These are phyloP conservation scores for Monopterus albus DNA, from an alignment of 2,113 vertebrate genomes.

Conservation along the genomic window DNA sequence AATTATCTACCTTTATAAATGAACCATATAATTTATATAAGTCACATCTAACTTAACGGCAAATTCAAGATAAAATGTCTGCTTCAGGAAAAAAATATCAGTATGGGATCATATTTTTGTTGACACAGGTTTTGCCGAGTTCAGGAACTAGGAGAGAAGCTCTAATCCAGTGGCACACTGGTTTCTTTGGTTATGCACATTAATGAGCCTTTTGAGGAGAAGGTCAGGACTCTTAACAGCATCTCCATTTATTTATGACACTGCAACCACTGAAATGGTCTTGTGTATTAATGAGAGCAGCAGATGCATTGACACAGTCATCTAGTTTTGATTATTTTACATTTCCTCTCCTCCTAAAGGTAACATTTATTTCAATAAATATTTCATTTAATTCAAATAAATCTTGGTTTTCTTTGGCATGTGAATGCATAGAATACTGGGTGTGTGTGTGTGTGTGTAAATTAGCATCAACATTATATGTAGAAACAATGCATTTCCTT, in stretches of 20 bases:
- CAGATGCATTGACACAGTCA: neutral
- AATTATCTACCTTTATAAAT: too few relatives aligned
- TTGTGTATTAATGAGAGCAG: conserved; percentile 15
- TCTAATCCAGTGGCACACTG: conserved; percentile 22
- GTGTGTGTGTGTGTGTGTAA: too few relatives aligned
- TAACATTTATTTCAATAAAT: too few relatives aligned
- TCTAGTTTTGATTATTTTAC: neutral
- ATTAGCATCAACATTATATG: too few relatives aligned
- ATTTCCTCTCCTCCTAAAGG: neutral
- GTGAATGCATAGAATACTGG: too few relatives aligned
- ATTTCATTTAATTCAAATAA: too few relatives aligned
- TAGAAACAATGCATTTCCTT: too few relatives aligned
- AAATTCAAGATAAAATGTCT: too few relatives aligned
- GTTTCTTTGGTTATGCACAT: conserved; percentile 50
- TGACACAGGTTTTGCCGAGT: neutral
- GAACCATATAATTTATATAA: too few relatives aligned
- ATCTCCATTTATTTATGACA: conserved; percentile 63
- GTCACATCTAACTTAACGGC: neutral
- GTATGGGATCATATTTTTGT: neutral
- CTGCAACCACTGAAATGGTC: conserved; percentile 20
- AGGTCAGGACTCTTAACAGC: conserved; percentile 47
- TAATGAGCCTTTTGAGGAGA: conserved; percentile 51
- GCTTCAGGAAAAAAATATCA: too few relatives aligned
- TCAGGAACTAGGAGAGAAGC: too few relatives aligned
- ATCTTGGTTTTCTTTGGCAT: too few relatives aligned